Conservation (phyloP, 2,797 vertebrate genomes). For the Nothura maculosa region DNA sequence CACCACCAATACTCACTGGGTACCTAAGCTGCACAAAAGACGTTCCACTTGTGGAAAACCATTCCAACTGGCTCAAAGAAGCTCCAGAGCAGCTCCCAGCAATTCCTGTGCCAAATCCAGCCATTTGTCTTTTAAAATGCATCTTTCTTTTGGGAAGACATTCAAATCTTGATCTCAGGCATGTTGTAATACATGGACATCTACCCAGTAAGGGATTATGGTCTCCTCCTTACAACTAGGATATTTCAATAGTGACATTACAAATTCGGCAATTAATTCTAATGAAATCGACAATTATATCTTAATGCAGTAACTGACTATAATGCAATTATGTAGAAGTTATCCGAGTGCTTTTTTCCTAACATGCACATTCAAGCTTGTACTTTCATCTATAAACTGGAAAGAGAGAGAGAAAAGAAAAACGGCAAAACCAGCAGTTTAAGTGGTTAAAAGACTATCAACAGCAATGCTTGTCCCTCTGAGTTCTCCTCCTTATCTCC, state of each 20-base stretch:
- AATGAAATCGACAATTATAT: slow-evolving; percentile 59
- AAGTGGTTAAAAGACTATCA: background rate
- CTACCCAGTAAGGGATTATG: background rate
- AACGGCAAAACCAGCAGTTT: background rate
- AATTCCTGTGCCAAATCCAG: background rate
- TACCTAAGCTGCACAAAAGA: background rate
- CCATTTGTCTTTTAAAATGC: background rate
- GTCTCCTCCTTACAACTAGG: slow-evolving; percentile 19
- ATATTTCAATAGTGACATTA: slow-evolving; percentile 31
- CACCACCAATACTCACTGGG: background rate
- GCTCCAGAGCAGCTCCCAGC: background rate
- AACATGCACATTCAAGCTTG: background rate
- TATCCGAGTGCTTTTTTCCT: slow-evolving; percentile 9
- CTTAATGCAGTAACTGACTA: slow-evolving; percentile 41
- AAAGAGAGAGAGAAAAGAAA: background rate
- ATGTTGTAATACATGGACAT: background rate
- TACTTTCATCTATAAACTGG: slow-evolving; percentile 48
- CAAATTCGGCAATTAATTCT: slow-evolving; percentile 64
- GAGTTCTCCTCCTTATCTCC: background rate
- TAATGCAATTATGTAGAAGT: slow-evolving; percentile 44
- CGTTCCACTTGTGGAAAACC: background rate
- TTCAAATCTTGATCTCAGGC: background rate
- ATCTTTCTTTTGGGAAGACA: background rate
- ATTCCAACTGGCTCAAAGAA: background rate
- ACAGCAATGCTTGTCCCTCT: background rate